Evolutionary conservation across 1,140 invertebrate species (phyloP).

Genomic region (Cydia pomonella): DNA sequence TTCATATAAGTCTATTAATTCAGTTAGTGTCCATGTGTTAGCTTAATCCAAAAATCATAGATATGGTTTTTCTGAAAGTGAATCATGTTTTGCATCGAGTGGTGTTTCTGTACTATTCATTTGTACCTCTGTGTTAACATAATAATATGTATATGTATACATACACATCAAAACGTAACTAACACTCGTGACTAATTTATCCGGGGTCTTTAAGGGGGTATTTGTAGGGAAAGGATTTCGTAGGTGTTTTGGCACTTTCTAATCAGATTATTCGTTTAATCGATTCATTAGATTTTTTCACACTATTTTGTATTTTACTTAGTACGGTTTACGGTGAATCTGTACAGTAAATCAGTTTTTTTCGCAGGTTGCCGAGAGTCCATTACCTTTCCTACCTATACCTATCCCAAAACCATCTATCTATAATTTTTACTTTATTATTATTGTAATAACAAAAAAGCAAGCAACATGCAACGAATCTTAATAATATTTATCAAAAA

Average conservation of each 20-base stretch:
- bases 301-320: background rate
- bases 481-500: background rate
- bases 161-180: background rate
- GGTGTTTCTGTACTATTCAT: background rate
- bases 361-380: constrained; percentile 47
- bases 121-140: background rate
- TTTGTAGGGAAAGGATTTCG: background rate
- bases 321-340: constrained; percentile 30
- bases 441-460: background rate
- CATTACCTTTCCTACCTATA: constrained; percentile 34
- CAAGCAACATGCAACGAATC: background rate
- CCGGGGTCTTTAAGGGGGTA: background rate
- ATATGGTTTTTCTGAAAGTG: too few species aligned
- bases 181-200: background rate
- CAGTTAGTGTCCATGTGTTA: too few species aligned
- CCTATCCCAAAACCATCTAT: constrained; percentile 18
- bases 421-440: constrained; percentile 17
- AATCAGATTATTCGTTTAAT: background rate
- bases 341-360: constrained; percentile 38
- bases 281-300: too few species aligned
- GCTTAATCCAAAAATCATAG: too few species aligned
- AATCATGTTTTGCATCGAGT: background rate
- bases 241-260: background rate
- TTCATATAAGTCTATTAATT: too few species aligned
- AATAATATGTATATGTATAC: background rate